These are phyloP conservation scores for Scaptomyza caliginosa DNA, from an alignment of 2,888 invertebrate species.

Conservation along the genomic window DNA sequence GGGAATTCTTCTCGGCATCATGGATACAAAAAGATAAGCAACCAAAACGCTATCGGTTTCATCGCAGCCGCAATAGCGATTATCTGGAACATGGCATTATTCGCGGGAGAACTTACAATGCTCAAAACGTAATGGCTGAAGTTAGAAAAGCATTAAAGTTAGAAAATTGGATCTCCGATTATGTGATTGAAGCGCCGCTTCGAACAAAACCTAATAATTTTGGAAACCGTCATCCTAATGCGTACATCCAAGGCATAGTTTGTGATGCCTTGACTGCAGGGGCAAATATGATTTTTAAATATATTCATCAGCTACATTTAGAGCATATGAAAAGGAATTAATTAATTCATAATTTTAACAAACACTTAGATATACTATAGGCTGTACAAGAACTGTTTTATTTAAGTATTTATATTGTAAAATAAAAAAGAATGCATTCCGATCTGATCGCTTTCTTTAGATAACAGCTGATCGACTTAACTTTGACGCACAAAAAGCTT, in stretches of 20 bases:
- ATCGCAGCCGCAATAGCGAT: neutral
- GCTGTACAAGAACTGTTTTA: too few species aligned
- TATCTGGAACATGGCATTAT: neutral
- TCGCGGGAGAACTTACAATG: neutral
- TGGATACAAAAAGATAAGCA: neutral
- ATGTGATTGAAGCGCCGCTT: slow-evolving; percentile 9
- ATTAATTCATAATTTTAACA: too few species aligned
- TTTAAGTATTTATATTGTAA: too few species aligned
- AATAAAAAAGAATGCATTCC: too few species aligned
- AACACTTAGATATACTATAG: too few species aligned
- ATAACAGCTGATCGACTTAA: neutral
- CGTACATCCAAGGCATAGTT: slow-evolving; percentile 10
- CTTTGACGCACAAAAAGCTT: neutral
- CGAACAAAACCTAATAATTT: neutral
- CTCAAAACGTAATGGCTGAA: neutral
- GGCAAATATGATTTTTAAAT: neutral
- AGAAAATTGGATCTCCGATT: slow-evolving; percentile 28
- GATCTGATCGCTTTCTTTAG: too few species aligned
- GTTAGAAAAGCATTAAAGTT: slow-evolving; percentile 6
- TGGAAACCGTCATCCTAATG: neutral
- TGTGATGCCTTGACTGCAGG: neutral
- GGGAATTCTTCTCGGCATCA: slow-evolving; percentile 3
- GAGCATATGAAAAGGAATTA: neutral
- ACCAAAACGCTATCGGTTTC: slow-evolving; percentile 17
- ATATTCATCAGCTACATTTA: neutral